Base-by-base conservation (phyloP, 2,113 vertebrate species). In the Oncorhynchus tshawytscha region DNA sequence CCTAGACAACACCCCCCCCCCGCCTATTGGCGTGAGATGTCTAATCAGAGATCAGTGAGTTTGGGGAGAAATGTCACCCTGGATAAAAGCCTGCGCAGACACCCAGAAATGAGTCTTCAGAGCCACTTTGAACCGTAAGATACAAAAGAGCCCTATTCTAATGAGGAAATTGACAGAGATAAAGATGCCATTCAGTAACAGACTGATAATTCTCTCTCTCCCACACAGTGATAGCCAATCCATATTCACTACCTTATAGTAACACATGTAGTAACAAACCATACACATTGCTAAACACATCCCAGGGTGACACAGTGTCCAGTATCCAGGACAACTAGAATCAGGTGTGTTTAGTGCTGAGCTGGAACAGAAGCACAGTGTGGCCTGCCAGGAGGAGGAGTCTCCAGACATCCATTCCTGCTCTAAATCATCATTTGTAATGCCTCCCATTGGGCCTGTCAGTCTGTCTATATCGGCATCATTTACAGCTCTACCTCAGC, bases 71-170 rank as follows among this genome's bases (percentile, higher is more conserved):
- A 85, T 79, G 79, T 86, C 81, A 83, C 15, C 15, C 20, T 67
- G 45, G 39, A 65, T 51, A 5, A 72, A 72, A 69, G 62, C 71
- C 29, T 71, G 62, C 67, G 29, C 27, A 34, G 59, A 66, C 51
- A 29, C 67, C 48, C 27, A 68, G 24, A 65, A 67, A 78, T 22
- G 3, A 72, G 15, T 57, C 72, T 78, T 77, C 31, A 76, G 34
- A 72, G 64, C 57, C 51, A 72, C 82, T 87, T 85, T 84, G 74
- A 90, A 82, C 71, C 9, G 54, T 81, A 85, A 90, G 78, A 89
- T 89, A 83, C 2, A 48, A 31, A 27, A 45, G 60, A 65, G 64
- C 64, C 73, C 20, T 59, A 64, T 71, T 82, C 79, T 77, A 72
- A 72, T 64, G 27, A 76, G 70, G 67, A 54, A 74, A 39, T 49